phyloP scores from a whole-genome alignment of 2,113 vertebrate genomes.

The Sula dactylatra region DNA sequence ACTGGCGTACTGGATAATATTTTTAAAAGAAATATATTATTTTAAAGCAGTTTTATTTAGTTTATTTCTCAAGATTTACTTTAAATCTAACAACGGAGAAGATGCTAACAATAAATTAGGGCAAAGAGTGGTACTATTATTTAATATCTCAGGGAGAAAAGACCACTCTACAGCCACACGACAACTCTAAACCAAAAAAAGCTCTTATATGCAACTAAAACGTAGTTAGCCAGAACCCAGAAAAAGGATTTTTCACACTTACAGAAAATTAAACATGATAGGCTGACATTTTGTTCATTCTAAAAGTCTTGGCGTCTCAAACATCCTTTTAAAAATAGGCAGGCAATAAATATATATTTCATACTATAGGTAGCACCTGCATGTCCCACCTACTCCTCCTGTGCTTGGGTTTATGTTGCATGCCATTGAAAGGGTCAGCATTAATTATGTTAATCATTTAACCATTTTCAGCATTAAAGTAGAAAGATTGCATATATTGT shows the following conservation, averaged over 20 bases:
- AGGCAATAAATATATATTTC: neutral
- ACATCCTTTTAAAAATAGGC: neutral
- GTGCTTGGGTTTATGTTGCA: slow-evolving; percentile 28
- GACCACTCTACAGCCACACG: neutral
- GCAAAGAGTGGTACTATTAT: neutral
- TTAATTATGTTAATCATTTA: slow-evolving; percentile 65
- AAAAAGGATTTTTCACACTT: neutral
- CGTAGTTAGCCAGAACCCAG: neutral
- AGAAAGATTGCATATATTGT: neutral
- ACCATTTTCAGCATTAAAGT: slow-evolving; percentile 43
- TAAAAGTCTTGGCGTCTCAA: neutral
- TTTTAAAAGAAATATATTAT: neutral
- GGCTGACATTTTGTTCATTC: neutral
- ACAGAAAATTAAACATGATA: neutral
- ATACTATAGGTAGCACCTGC: neutral
- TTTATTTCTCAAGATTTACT: neutral
- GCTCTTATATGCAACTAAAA: neutral
- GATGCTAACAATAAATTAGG: neutral
- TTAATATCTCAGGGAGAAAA: neutral
- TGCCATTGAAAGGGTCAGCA: slow-evolving; percentile 37
- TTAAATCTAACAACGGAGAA: neutral
- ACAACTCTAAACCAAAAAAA: neutral
- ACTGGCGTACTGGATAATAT: neutral
- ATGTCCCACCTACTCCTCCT: neutral
- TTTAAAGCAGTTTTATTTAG: neutral